phyloP scores from a whole-genome alignment of 2,888 invertebrate species.

The Choristoneura rosaceana region DNA sequence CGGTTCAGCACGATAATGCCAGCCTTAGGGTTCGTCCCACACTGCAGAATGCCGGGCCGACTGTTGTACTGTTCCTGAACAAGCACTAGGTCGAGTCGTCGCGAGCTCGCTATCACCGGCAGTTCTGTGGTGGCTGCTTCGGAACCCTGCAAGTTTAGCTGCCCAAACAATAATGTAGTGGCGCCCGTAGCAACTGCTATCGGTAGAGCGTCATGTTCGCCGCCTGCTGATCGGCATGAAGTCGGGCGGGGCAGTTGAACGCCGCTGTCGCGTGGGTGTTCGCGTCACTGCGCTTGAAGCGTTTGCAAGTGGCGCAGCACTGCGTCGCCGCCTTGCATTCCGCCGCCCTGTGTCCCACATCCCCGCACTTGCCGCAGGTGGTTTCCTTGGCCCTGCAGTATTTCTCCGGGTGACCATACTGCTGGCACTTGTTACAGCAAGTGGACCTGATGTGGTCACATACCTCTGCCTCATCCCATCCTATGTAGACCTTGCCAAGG shows the following conservation, averaged over 20 bases:
- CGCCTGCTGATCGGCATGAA: slow-evolving; percentile 41
- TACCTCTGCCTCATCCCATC: slow-evolving; percentile 42
- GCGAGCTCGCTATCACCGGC: slow-evolving; percentile 3
- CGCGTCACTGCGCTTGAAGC: slow-evolving; percentile 39
- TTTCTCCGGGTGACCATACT: slow-evolving; percentile 54
- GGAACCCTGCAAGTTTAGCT: slow-evolving; percentile 39
- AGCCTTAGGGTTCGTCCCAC: neutral
- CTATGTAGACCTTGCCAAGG: slow-evolving; percentile 30
- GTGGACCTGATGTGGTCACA: slow-evolving; percentile 41
- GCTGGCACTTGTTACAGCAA: slow-evolving; percentile 53
- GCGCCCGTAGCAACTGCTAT: neutral
- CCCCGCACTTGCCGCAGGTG: slow-evolving; percentile 48
- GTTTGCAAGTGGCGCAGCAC: slow-evolving; percentile 49
- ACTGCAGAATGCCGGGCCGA: neutral
- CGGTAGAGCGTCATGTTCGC: slow-evolving; percentile 37
- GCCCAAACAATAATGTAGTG: slow-evolving; percentile 1
- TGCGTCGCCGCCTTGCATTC: slow-evolving; percentile 30
- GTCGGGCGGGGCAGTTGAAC: slow-evolving; percentile 43
- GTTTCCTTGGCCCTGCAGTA: slow-evolving; percentile 42
- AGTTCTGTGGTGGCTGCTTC: slow-evolving; percentile 34
- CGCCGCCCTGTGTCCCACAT: slow-evolving; percentile 33
- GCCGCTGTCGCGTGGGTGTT: slow-evolving; percentile 43
- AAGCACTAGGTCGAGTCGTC: slow-evolving; percentile 35
- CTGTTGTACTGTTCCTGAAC: slow-evolving; percentile 39
- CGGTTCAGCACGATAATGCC: slow-evolving; percentile 35